Evolutionary conservation across 2,113 vertebrate species (phyloP).

Genomic region (Platysternon megacephalum): DNA sequence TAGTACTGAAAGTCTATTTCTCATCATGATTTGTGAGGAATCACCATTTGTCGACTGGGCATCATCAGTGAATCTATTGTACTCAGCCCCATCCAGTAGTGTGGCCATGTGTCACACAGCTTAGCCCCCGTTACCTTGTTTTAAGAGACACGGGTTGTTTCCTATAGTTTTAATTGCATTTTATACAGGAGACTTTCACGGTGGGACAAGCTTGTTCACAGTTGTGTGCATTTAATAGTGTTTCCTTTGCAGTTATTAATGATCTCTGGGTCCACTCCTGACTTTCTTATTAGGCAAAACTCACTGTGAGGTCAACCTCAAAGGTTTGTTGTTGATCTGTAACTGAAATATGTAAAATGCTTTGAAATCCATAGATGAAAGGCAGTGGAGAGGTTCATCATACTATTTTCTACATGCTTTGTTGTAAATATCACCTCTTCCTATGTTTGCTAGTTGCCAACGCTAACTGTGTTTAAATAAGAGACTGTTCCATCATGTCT

Average conservation of each 20-base stretch:
- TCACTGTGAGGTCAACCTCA: not conserved
- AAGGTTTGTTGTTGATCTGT: not conserved
- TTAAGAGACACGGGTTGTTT: not conserved
- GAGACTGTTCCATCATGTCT: accelerated
- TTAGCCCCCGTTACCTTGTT: not conserved
- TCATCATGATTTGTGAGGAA: constrained; percentile 74
- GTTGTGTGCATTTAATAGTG: not conserved
- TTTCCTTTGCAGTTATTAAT: not conserved
- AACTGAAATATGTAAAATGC: not conserved
- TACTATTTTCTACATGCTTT: accelerated
- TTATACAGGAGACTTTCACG: not conserved
- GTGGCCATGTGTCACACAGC: accelerated
- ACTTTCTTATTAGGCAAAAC: not conserved
- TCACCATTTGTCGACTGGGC: not conserved
- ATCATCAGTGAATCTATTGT: constrained; percentile 60
- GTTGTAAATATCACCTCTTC: not conserved
- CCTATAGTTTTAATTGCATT: not conserved
- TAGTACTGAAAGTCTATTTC: constrained; percentile 58
- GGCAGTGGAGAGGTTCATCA: accelerated
- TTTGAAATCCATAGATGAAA: not conserved
- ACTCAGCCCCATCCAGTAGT: not conserved
- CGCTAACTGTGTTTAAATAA: accelerated
- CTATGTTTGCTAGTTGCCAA: not conserved
- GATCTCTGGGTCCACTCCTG: not conserved
- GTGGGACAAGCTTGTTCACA: not conserved